Base-by-base conservation (phyloP, 2,797 vertebrate genomes). In the Cryptoprocta ferox region DNA sequence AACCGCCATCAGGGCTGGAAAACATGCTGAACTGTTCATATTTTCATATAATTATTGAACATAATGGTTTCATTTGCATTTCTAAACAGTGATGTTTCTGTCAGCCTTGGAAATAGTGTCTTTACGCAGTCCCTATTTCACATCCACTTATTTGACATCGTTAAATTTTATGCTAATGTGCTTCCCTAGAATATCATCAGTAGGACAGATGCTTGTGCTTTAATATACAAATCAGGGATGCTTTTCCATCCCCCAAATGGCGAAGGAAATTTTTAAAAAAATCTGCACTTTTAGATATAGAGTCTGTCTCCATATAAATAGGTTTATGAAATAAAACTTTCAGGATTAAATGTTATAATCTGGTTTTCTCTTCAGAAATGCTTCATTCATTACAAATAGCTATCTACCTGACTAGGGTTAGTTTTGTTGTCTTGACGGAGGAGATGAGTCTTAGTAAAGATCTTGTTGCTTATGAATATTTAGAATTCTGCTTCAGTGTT, bases 21-120 rank as follows among this genome's bases (percentile, higher is more conserved):
- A 99, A 99, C 99, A 99, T 99, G 99, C 99, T 99, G 99, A 99
- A 99, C 99, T 99, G 98, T 99, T 99, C 99, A 99, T 99, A 99
- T 99, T 99, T 99, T 99, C 99, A 99, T 99, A 99, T 99, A 99
- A 99, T 99, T 99, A 99, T 99, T 99, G 99, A 99, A 99, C 99
- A 99, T 99, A 99, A 99, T 99, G 99, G 99, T 98, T 99, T 99
- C 98, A 99, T 99, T 99, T 99, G 99, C 99, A 99, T 99, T 99
- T 99, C 99, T 99, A 99, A 99, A 99, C 98, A 98, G 98, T 98
- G 98, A 99, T 98, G 99, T 99, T 98, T 99, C 99, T 99, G 99
- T 99, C 98, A 99, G 98, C 98, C 98, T 99, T 98, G 98, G 99
- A 99, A 99, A 99, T 99, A 98, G 98, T 98, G 98, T 98, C 98